Conservation (phyloP, 1,140 invertebrate genomes). For the Lepidurus arcticus region DNA sequence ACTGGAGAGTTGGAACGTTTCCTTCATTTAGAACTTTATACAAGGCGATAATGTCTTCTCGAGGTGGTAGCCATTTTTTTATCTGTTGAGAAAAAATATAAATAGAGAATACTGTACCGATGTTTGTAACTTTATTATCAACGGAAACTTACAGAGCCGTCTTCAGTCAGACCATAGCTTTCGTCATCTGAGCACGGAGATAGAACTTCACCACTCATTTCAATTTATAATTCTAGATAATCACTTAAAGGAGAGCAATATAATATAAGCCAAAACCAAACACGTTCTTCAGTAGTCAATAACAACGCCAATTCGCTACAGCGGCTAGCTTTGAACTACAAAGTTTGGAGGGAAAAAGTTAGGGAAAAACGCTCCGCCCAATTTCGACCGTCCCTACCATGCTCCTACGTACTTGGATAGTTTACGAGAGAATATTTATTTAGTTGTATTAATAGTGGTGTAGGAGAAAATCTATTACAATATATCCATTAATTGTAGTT, state of each 20-base stretch:
- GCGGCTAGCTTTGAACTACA: no score
- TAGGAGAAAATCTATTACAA: no score
- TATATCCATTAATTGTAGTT: no score
- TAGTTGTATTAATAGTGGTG: no score
- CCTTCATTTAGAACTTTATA: slow-evolving; percentile 54
- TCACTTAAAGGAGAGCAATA: neutral
- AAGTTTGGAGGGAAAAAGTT: no score
- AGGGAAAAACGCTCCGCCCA: no score
- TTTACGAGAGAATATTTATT: no score
- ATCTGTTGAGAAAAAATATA: slow-evolving; percentile 18
- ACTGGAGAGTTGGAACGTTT: slow-evolving; percentile 51
- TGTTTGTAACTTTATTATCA: neutral
- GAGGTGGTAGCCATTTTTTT: slow-evolving; percentile 29
- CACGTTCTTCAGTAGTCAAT: no score
- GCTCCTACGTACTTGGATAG: no score
- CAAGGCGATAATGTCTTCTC: slow-evolving; percentile 51
- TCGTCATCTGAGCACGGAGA: slow-evolving; percentile 59
- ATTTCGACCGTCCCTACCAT: no score
- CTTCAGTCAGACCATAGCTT: slow-evolving; percentile 41
- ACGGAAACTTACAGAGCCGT: slow-evolving; percentile 32
- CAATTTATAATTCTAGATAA: neutral
- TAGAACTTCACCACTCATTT: slow-evolving; percentile 48
- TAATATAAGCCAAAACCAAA: no score
- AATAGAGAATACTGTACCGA: slow-evolving; percentile 37
- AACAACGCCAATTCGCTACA: no score